Evolutionary conservation across 2,888 invertebrate genomes (phyloP).

Genomic region (Polyploca ridens): DNA sequence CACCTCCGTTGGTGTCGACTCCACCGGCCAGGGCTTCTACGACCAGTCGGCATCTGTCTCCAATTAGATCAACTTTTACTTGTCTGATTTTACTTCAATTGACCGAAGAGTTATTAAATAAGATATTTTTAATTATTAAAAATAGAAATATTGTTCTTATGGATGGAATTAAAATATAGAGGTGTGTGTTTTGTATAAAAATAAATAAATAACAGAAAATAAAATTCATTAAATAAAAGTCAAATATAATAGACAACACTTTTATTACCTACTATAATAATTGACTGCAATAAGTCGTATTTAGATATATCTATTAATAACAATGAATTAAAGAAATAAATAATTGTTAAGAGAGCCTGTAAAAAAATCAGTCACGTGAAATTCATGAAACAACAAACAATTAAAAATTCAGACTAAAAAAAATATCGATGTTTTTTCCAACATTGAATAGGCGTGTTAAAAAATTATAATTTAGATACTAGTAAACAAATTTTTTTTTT

Average conservation of each 20-base stretch:
- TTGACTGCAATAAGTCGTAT: background rate
- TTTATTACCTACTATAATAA: background rate
- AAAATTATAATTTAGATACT: background rate
- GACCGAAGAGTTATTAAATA: no score
- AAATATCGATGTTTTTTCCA: background rate
- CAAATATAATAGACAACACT: background rate
- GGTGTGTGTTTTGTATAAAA: background rate
- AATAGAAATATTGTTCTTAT: background rate
- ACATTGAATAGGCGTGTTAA: background rate
- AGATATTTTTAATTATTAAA: no score
- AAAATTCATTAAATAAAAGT: background rate
- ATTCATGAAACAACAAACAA: background rate
- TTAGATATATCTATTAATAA: background rate
- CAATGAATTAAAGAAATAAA: background rate
- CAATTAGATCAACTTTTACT: constrained; percentile 22
- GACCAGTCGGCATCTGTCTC: constrained; percentile 53
- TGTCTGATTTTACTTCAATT: no score
- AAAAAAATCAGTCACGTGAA: background rate
- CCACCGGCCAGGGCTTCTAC: constrained; percentile 58
- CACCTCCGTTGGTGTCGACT: constrained; percentile 56
- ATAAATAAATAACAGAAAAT: background rate
- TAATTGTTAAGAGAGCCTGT: background rate
- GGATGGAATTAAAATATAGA: background rate
- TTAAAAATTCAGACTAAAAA: background rate
- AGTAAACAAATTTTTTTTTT: background rate